A percentile compares a stretch with the other conserved stretches of the same genome.
These are phyloP conservation scores for Nemotelus pantherinus DNA, from an alignment of 2,888 invertebrate species.

Conservation along the genomic window DNA sequence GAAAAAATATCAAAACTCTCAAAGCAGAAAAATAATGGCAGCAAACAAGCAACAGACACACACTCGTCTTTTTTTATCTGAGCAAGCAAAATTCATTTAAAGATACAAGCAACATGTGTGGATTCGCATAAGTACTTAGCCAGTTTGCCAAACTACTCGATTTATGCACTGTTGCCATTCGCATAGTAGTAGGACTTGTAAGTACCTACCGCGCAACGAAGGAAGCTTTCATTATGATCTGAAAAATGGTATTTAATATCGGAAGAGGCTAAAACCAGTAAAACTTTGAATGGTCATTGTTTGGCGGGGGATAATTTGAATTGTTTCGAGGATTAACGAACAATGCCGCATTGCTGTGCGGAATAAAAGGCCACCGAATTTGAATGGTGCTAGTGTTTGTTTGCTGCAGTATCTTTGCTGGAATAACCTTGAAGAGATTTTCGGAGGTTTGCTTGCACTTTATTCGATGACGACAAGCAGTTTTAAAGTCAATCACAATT, in stretches of 20 bases:
- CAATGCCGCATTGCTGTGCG: not conserved
- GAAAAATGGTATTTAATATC: constrained; percentile 37
- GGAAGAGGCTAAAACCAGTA: constrained; percentile 2
- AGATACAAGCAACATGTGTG: constrained; percentile 7
- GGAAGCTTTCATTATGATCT: constrained; percentile 37
- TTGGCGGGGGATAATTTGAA: constrained; percentile 37
- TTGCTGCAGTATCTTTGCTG: not conserved
- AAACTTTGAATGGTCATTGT: constrained; percentile 40
- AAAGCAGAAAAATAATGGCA: not conserved
- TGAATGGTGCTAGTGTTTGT: not conserved
- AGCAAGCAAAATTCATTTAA: not conserved
- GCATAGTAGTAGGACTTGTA: not conserved
- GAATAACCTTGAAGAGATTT: constrained; percentile 29
- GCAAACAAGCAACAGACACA: not conserved
- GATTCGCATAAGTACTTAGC: not conserved
- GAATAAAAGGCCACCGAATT: not conserved
- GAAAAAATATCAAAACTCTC: not conserved
- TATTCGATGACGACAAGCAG: not conserved
- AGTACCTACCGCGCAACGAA: not conserved
- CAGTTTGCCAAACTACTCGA: not conserved
- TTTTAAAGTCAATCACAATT: not conserved
- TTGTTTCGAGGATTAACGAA: constrained; percentile 36
- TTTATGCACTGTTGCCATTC: constrained; percentile 1
- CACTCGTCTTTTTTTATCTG: not conserved
- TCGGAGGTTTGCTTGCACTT: not conserved